These are phyloP conservation scores for Atrina japonica DNA, from an alignment of 2,888 invertebrate genomes.

Conservation along the genomic window DNA sequence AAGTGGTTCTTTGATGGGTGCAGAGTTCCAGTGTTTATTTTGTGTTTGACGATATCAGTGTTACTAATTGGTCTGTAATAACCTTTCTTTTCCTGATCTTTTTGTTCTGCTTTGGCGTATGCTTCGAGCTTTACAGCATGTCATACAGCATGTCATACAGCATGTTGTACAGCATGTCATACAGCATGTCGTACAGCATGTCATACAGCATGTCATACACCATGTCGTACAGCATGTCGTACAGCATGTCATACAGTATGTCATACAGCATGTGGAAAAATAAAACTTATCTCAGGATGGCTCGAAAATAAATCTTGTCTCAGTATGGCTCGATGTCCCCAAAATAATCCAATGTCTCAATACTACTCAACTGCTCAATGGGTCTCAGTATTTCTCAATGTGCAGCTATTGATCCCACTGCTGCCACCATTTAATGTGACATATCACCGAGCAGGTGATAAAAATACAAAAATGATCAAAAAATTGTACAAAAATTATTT, in stretches of 20 bases:
- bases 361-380: too few relatives aligned
- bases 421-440: conserved; percentile 5
- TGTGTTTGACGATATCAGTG: conserved; percentile 4
- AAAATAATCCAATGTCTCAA: background rate
- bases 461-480: too few relatives aligned
- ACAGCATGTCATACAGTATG: too few relatives aligned
- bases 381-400: background rate
- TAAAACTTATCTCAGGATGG: background rate
- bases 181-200: too few relatives aligned
- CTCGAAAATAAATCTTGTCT: background rate
- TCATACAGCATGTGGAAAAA: too few relatives aligned
- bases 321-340: background rate
- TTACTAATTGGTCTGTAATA: background rate
- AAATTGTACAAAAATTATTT: too few relatives aligned
- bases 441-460: conserved; percentile 2
- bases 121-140: conserved; percentile 31
- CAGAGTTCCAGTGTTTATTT: conserved; percentile 22
- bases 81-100: background rate
- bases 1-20: conserved; percentile 25
- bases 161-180: conserved; percentile 18
- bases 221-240: too few relatives aligned
- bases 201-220: too few relatives aligned
- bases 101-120: conserved; percentile 21
- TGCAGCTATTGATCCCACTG: background rate
- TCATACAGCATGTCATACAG: conserved; percentile 26